A percentile compares a stretch with the other conserved stretches of the same genome.
Conservation (phyloP, 2,113 vertebrate genomes). For the Chionis minor region DNA sequence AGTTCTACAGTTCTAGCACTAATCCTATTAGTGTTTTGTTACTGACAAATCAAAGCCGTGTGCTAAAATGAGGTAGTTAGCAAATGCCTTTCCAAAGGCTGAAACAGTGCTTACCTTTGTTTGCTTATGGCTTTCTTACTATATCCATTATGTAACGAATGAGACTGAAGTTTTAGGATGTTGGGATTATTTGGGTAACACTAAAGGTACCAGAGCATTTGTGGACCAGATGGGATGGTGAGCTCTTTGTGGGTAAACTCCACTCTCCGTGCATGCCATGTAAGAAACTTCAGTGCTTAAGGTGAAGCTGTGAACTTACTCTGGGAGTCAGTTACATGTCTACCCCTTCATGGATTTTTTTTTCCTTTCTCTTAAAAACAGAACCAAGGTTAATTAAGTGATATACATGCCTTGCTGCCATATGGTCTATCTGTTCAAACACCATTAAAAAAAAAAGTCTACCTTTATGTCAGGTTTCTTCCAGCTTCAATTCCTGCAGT, state of each 20-base stretch:
- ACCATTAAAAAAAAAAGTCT: neutral
- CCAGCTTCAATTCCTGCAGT: neutral
- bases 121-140: neutral
- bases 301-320: neutral
- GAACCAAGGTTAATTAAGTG: neutral
- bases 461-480: neutral
- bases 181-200: neutral
- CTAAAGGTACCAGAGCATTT: neutral
- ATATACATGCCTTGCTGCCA: neutral
- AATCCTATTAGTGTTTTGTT: neutral
- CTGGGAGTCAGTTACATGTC: neutral
- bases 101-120: neutral
- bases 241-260: neutral
- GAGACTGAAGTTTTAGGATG: neutral
- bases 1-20: neutral
- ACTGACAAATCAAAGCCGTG: neutral
- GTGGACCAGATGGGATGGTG: neutral
- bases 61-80: neutral
- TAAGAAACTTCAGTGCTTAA: neutral
- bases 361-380: neutral
- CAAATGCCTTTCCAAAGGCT: neutral
- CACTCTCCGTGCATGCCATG: fast-evolving
- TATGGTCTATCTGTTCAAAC: neutral
- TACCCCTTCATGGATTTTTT: neutral
- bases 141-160: neutral